These are phyloP conservation scores for Petrocephalus microphthalmus DNA, from an alignment of 2,113 vertebrate species.

Conservation along the genomic window DNA sequence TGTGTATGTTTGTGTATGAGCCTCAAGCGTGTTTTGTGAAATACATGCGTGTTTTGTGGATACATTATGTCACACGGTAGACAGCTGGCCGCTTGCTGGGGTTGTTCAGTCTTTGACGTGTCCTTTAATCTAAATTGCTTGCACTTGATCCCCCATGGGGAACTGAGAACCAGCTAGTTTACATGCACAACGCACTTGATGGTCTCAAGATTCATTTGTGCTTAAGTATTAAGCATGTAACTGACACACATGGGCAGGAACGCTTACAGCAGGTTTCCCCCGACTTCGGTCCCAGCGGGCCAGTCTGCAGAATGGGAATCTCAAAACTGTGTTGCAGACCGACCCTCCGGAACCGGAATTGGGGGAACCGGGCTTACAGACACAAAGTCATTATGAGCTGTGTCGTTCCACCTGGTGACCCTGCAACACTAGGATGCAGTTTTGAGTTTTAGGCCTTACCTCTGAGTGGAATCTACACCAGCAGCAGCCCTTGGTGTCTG, in stretches of 20 bases:
- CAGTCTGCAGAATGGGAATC: neutral
- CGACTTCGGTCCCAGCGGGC: neutral
- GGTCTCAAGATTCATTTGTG: slow-evolving; percentile 9
- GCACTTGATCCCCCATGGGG: slow-evolving; percentile 21
- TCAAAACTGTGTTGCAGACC: neutral
- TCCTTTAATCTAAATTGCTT: slow-evolving; percentile 20
- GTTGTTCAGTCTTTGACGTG: neutral
- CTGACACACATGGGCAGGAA: neutral
- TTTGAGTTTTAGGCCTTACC: slow-evolving; percentile 26
- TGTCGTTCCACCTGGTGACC: slow-evolving; percentile 14
- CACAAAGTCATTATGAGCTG: slow-evolving; percentile 7
- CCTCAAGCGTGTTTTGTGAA: neutral
- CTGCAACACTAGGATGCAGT: slow-evolving; percentile 26
- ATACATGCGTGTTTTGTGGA: neutral
- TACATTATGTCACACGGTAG: neutral
- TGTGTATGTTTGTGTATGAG: neutral
- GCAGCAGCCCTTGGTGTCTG: slow-evolving; percentile 26
- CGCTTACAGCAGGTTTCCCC: neutral
- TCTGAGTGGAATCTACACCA: slow-evolving; percentile 32
- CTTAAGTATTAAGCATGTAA: slow-evolving; percentile 13
- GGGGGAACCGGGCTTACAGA: neutral
- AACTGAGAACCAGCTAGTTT: slow-evolving; percentile 14
- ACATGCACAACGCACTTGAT: slow-evolving; percentile 10
- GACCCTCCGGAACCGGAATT: neutral
- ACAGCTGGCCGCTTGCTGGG: neutral